phyloP scores from a whole-genome alignment of 2,113 vertebrate genomes.

The Thalassoma bifasciatum region DNA sequence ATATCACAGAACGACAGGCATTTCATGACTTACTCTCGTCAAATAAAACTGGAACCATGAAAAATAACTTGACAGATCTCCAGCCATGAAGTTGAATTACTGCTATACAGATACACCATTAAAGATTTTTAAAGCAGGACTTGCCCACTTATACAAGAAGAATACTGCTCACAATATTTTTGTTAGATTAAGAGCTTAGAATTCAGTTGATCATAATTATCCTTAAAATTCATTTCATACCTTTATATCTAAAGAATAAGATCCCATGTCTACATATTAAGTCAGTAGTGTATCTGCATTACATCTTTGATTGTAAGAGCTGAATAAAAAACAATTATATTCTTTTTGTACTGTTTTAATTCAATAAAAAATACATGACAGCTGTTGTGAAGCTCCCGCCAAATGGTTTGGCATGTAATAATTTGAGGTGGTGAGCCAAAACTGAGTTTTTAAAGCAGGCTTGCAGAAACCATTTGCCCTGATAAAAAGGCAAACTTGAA shows the following conservation, averaged over 20 bases:
- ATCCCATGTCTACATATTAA: background rate
- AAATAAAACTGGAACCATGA: background rate
- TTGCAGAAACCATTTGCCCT: background rate
- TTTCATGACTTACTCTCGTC: background rate
- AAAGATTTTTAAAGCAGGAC: background rate
- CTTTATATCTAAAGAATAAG: background rate
- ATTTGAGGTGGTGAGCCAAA: background rate
- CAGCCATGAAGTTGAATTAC: background rate
- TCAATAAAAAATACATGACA: background rate
- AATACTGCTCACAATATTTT: background rate
- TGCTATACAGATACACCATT: background rate
- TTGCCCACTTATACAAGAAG: background rate
- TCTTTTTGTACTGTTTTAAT: conserved; percentile 2
- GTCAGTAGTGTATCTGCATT: background rate
- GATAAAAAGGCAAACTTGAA: background rate
- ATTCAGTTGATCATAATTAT: background rate
- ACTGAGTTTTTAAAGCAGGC: conserved; percentile 7
- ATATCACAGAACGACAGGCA: conserved; percentile 4
- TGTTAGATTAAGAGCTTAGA: background rate
- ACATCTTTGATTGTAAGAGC: background rate
- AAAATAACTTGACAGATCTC: background rate
- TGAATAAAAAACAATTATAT: background rate
- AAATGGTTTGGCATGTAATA: conserved; percentile 15
- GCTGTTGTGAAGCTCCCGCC: conserved; percentile 13
- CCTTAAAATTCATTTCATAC: background rate